Conservation (phyloP, 2,113 vertebrate species). For the Mormyrus lacerda region DNA sequence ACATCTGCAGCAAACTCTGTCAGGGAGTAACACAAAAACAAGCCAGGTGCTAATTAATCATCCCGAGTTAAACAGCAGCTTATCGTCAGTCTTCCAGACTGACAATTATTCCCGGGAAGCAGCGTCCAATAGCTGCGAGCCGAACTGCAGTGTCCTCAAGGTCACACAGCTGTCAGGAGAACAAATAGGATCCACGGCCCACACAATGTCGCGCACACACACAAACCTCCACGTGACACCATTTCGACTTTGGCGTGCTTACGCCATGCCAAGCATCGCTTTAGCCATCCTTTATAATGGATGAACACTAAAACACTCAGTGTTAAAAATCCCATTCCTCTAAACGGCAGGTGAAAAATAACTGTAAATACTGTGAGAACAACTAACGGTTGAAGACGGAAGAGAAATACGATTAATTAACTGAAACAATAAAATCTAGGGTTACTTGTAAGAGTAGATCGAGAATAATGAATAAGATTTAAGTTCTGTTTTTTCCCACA, state of each 20-base stretch:
- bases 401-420: constrained; percentile 7
- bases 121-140: background rate
- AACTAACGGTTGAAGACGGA: background rate
- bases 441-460: background rate
- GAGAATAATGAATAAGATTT: constrained; percentile 10
- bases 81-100: background rate
- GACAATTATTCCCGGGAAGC: background rate
- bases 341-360: background rate
- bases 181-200: too few species aligned
- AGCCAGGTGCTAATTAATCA: background rate
- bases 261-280: background rate
- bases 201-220: background rate
- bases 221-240: too few species aligned
- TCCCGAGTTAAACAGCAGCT: background rate
- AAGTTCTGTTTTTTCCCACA: background rate
- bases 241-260: background rate
- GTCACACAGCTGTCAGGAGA: background rate
- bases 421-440: background rate
- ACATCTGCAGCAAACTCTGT: background rate
- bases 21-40: background rate
- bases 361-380: background rate
- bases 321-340: background rate
- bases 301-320: background rate
- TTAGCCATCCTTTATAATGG: background rate
- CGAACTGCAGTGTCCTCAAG: background rate